Evolutionary conservation across 2,888 invertebrate species (phyloP).

Genomic region (Drosophila pullipes): DNA sequence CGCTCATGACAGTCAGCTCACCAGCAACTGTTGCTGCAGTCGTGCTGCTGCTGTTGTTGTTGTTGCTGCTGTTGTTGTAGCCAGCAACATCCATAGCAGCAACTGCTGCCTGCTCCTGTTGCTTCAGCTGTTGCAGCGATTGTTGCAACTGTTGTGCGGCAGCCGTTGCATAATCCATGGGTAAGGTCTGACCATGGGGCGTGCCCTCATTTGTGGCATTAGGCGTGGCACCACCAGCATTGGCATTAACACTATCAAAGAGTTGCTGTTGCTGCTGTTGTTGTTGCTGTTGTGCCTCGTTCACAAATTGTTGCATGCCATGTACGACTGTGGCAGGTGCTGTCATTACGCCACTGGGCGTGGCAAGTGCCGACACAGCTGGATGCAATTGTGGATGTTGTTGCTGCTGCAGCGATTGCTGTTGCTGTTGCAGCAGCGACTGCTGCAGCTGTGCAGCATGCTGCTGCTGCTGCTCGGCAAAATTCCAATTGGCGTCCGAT

Average conservation of each 20-base stretch:
- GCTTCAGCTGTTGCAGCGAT: constrained; percentile 83
- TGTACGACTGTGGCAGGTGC: constrained; percentile 84
- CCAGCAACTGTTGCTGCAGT: constrained; percentile 28
- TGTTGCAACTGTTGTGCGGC: constrained; percentile 81
- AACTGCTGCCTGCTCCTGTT: constrained; percentile 68
- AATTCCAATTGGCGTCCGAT: constrained; percentile 83
- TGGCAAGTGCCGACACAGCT: constrained; percentile 58
- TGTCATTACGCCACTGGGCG: constrained; percentile 86
- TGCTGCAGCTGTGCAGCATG: constrained; percentile 25
- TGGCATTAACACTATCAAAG: constrained; percentile 85
- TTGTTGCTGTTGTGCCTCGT: constrained; percentile 50
- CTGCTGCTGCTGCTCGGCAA: constrained; percentile 59
- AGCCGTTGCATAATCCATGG: constrained; percentile 81
- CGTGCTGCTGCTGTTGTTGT: constrained; percentile 28
- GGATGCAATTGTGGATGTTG: constrained; percentile 47
- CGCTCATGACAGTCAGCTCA: constrained; percentile 85
- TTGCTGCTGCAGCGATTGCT: constrained; percentile 82
- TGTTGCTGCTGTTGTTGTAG: constrained; percentile 33
- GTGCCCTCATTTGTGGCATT: constrained; percentile 54
- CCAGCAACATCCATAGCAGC: constrained; percentile 69
- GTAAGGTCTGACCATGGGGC: constrained; percentile 85
- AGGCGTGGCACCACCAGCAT: constrained; percentile 61
- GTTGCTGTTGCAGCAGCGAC: constrained; percentile 52
- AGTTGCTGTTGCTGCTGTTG: constrained; percentile 86
- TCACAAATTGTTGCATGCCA: constrained; percentile 80